Evolutionary conservation across 2,888 invertebrate genomes (phyloP).

Genomic region (Julus scandinavius): DNA sequence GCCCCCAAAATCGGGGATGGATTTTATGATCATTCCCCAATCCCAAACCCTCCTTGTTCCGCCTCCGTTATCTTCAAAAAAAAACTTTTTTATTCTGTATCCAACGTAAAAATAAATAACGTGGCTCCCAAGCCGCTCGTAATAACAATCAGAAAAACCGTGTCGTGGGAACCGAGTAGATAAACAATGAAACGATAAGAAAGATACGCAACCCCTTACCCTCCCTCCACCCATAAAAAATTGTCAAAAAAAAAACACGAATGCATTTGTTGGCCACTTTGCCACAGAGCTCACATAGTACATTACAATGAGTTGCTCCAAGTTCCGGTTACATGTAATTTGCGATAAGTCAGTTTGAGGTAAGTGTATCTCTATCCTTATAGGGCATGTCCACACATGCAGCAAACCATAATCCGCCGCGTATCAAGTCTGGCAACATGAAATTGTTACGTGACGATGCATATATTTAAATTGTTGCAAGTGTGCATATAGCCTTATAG

Average conservation of each 20-base stretch:
- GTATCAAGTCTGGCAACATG: no score
- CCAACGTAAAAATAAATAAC: neutral
- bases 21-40: neutral
- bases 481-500: no score
- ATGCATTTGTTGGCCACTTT: neutral
- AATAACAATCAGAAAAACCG: constrained; percentile 18
- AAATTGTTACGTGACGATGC: no score
- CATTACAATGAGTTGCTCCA: no score
- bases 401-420: no score
- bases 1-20: neutral
- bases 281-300: neutral
- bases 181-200: constrained; percentile 24
- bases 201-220: neutral
- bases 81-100: neutral
- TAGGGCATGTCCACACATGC: no score
- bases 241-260: neutral
- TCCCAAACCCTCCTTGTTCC: neutral
- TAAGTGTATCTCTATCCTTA: no score
- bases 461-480: no score
- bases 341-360: no score
- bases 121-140: constrained; percentile 18
- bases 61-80: constrained; percentile 10
- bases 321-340: no score
- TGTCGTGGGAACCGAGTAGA: constrained; percentile 18
- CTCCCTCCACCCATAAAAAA: neutral